These are phyloP conservation scores for cat (Felis catus) DNA, from an alignment of 2,113 vertebrate species.

Conservation along the genomic window DNA sequence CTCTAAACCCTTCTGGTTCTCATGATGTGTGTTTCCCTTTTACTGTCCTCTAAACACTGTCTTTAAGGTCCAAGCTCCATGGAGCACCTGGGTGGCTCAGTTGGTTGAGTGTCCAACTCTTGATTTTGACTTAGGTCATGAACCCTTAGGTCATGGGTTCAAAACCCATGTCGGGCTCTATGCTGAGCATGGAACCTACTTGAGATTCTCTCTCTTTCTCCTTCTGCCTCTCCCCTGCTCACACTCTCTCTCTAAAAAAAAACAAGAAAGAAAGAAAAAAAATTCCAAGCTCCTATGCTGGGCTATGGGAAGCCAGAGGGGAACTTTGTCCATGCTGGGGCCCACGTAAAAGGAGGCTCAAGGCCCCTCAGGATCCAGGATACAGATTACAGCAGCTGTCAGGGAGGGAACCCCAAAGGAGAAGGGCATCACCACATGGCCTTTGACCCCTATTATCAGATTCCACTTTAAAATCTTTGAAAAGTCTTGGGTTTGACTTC, in stretches of 20 bases:
- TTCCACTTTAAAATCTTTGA: not conserved
- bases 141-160: too few species aligned
- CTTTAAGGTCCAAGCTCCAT: not conserved
- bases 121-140: too few species aligned
- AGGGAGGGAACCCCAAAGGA: not conserved
- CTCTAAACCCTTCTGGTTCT: not conserved
- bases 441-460: rapidly evolving
- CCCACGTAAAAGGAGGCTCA: not conserved
- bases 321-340: not conserved
- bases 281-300: not conserved
- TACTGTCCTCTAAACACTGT: not conserved
- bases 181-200: too few species aligned
- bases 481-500: not conserved
- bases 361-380: not conserved
- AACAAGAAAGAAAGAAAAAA: too few species aligned
- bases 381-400: not conserved
- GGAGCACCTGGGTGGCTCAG: too few species aligned
- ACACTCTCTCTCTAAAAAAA: too few species aligned
- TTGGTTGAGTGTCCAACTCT: too few species aligned
- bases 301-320: not conserved
- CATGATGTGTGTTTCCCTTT: not conserved
- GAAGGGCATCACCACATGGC: not conserved
- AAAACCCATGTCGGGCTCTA: too few species aligned
- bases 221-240: too few species aligned
- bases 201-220: too few species aligned